A percentile compares a stretch with the other conserved stretches of the same genome.
These are phyloP conservation scores for Trematocara marginatum DNA, from an alignment of 2,113 vertebrate genomes.

Conservation along the genomic window DNA sequence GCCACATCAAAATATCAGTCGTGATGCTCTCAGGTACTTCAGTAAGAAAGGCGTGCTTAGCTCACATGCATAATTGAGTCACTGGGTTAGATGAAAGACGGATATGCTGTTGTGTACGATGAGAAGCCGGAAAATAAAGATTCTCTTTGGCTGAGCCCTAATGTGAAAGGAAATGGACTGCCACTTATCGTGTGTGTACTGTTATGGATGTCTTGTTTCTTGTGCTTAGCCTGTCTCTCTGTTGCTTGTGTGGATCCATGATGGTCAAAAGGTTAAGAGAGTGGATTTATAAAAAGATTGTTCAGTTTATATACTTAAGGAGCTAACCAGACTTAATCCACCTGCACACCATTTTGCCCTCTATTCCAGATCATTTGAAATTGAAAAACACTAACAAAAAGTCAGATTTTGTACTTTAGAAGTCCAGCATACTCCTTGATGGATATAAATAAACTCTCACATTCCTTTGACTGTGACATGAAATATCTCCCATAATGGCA, in stretches of 20 bases:
- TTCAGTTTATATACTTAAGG: neutral
- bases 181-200: conserved; percentile 52
- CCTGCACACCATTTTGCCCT: neutral
- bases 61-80: conserved; percentile 58
- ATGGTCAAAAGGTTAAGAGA: conserved; percentile 19
- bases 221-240: neutral
- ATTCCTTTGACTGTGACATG: neutral
- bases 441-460: neutral
- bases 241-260: conserved; percentile 5
- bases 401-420: neutral
- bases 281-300: conserved; percentile 24
- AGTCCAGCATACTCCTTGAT: neutral
- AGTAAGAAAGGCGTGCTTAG: conserved; percentile 37
- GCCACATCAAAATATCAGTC: neutral
- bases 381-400: neutral
- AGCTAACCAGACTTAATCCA: neutral
- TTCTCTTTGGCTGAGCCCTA: conserved; percentile 38
- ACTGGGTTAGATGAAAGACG: conserved; percentile 46
- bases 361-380: neutral
- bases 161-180: conserved; percentile 66
- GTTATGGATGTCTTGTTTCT: conserved; percentile 48
- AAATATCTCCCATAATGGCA: neutral
- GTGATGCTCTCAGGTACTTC: conserved; percentile 31
- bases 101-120: conserved; percentile 31
- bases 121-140: conserved; percentile 37